Evolutionary conservation across 2,888 invertebrate species (phyloP).

Genomic region (Erebia aethiops): DNA sequence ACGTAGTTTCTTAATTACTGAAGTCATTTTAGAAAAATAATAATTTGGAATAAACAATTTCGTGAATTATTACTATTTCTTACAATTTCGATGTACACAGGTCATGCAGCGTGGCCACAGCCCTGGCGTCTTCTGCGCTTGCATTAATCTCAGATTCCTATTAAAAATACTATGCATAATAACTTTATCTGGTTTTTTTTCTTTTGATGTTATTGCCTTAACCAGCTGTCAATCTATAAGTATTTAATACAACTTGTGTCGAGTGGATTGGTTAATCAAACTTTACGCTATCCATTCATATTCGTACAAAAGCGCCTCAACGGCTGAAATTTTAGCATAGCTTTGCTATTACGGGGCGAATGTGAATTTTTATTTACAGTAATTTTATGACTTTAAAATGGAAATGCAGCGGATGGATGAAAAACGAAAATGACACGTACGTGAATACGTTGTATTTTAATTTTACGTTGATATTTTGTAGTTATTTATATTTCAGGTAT

Average conservation of each 20-base stretch:
- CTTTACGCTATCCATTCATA: constrained; percentile 37
- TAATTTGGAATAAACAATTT: no score
- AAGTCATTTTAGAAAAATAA: no score
- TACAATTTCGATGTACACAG: no score
- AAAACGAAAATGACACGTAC: constrained; percentile 5
- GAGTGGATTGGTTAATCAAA: constrained; percentile 40
- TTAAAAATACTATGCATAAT: no score
- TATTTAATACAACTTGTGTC: constrained; percentile 30
- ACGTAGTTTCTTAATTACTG: no score
- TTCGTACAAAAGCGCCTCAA: constrained; percentile 33
- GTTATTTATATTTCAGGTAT: no score
- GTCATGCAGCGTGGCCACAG: no score
- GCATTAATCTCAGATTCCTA: no score
- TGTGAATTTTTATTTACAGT: constrained; percentile 29
- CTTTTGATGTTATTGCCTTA: not conserved
- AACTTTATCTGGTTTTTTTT: no score
- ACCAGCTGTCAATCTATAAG: constrained; percentile 9
- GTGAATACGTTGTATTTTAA: not conserved
- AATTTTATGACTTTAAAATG: constrained; percentile 29
- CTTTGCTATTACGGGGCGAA: constrained; percentile 29
- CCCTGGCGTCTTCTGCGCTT: no score
- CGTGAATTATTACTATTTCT: no score
- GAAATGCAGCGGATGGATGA: constrained; percentile 13
- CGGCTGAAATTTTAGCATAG: constrained; percentile 30
- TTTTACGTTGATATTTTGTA: not conserved